Base-by-base conservation (phyloP, 2,888 invertebrate genomes). In the Leucoma salicis region DNA sequence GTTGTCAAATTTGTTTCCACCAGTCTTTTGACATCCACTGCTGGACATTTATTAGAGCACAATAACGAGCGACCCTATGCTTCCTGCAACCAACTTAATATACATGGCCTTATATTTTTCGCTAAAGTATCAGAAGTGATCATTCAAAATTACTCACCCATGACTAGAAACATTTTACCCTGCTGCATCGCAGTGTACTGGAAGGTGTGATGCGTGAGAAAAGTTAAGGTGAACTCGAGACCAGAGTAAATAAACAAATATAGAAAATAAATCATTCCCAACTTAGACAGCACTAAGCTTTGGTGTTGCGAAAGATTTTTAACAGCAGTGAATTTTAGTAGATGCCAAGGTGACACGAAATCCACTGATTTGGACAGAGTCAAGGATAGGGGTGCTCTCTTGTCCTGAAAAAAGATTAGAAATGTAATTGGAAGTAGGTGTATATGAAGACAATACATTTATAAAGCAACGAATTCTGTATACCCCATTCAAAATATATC, bases 201-300 rank as follows among this genome's bases (percentile, higher is more conserved):
- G 78, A 99, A 98, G 27, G 95, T 92, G 66, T 97, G 94, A 87
- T 98, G 98, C 39, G 98, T 98, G 34, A 99, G 91, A 89, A 99
- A 99, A 39, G 99, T 98, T 24, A 99, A 90, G 0, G 99, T 99
- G 76, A 99, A 99, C 84, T 99, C 99, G 42, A 99, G 90, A 2
- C 99, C 99, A 39, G 99, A 98, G 81, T 98, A 99, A 46, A 98
- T 91, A 74, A 99, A 97, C 51, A 99, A 90, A 85, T 98, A 99
- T 7, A 97, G 82, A 78, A 99, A 99, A 78, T 96, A 96, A 31
- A 95, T 92, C 35, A 92, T 70, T 38, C 97, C 96, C 55, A 97
- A 80, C 41, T 87, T 91, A 43, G 92, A 91, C 37, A 97, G 78
- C 51, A 93, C 91, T 57, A 83, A 78, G 50, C 92, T 86, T 74